These are phyloP conservation scores for Formica aserva DNA, from an alignment of 2,888 invertebrate genomes.

Conservation along the genomic window DNA sequence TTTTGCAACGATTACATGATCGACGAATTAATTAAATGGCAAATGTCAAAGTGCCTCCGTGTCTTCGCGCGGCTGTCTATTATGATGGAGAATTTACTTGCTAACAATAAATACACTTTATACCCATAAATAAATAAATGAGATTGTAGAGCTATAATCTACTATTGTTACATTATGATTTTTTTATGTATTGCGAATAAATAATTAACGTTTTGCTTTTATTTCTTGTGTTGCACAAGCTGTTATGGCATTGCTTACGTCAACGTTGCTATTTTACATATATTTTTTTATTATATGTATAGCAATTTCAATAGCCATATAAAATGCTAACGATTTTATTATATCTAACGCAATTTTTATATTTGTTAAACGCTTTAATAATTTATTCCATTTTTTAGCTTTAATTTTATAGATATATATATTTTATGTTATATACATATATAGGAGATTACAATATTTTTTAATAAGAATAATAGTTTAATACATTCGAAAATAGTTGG, in stretches of 20 bases:
- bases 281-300: not conserved
- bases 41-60: constrained; percentile 25
- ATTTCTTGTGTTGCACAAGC: constrained; percentile 80
- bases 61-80: constrained; percentile 9
- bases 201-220: constrained; percentile 77
- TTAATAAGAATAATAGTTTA: not conserved
- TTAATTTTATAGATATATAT: not conserved
- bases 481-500: not conserved
- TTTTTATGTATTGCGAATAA: constrained; percentile 82
- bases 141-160: constrained; percentile 63
- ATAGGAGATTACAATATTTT: not conserved
- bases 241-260: constrained; percentile 81
- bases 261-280: not conserved
- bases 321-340: not conserved
- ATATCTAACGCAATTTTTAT: not conserved
- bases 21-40: constrained; percentile 23
- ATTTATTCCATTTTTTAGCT: not conserved
- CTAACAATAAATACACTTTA: constrained; percentile 78
- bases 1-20: constrained; percentile 9
- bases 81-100: constrained; percentile 78
- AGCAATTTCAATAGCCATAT: not conserved
- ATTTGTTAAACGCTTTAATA: not conserved
- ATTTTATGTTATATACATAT: not conserved
- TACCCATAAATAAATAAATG: constrained; percentile 79
- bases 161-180: constrained; percentile 82